Base-by-base conservation (phyloP, 2,113 vertebrate species). In the Oxyruncus cristatus region DNA sequence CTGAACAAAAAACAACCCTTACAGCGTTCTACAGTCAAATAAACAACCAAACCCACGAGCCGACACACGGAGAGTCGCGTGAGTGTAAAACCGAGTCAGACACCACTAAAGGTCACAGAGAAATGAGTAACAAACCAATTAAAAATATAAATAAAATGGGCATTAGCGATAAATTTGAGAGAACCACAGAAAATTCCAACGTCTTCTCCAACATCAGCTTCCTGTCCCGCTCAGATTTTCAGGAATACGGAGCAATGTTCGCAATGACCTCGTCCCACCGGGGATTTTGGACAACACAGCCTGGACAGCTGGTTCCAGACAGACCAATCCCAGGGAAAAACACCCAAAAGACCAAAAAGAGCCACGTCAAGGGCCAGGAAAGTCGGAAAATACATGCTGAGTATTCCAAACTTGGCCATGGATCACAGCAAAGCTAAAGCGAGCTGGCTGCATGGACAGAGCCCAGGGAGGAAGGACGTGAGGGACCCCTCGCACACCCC, bases 321-420 rank as follows among this genome's bases (percentile, higher is more conserved):
- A 67, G 44, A n/a, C 17, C 68, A 61, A 8, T 6, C 76, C 42
- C 76, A 42, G 32, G 4, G 33, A 74, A 71, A 66, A 66, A 4
- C 42, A 72, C 58, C 75, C 27, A 2, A 27, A 65, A 49, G 5
- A 8, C 67, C 63, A 28, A 52, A 52, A 50, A 50, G 16, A 52
- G 16, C 4, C 67, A 15, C n/a, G 1, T 6, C 41, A 66, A 66
- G 21, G 21, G 63, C 42, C 63, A 46, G 50, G 19, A 58, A 58
- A 50, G 3, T 0, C 15, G 35, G 50, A 24, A 67, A 39, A 28
- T n/a, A 52, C 15, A 1, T 23, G 1, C 3, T 2, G 2, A 30
- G 7, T 39, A 28, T 30, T 28, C 86, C 77, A 52, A 74, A 89
- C 37, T 44, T 33, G 76, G 86, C 1, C 86, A 58, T 1, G 68